These are phyloP conservation scores for Linurgus olivaceus DNA, from an alignment of 2,797 vertebrate species.

Conservation along the genomic window DNA sequence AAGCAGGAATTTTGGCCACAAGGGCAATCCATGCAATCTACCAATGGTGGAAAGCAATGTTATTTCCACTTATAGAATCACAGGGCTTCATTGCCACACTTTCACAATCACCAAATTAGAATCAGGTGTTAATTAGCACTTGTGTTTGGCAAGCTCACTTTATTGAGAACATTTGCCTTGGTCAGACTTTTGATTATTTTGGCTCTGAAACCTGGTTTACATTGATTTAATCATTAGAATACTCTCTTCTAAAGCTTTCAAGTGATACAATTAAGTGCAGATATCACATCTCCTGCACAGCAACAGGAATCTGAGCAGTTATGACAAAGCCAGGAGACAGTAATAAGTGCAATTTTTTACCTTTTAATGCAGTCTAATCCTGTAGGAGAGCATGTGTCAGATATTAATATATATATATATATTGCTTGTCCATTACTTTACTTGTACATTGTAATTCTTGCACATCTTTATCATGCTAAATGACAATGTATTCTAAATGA, in stretches of 20 bases:
- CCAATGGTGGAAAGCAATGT: background rate
- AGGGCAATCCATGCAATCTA: background rate
- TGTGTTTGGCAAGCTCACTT: slow-evolving; percentile 47
- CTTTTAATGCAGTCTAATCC: background rate
- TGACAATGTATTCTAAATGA: background rate
- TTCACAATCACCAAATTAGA: slow-evolving; percentile 61
- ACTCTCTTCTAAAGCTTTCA: slow-evolving; percentile 47
- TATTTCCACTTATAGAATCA: slow-evolving; percentile 41
- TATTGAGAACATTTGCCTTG: slow-evolving; percentile 59
- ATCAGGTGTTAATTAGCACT: slow-evolving; percentile 70
- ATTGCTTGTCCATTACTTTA: background rate
- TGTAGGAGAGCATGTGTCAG: background rate
- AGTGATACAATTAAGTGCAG: slow-evolving; percentile 54
- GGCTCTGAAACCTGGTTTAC: slow-evolving; percentile 60
- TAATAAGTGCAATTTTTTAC: background rate
- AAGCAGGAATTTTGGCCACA: background rate
- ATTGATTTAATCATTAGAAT: slow-evolving; percentile 65
- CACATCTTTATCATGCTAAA: background rate
- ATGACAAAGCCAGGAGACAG: background rate
- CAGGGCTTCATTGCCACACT: slow-evolving; percentile 16
- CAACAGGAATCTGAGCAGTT: background rate
- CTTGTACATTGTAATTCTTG: background rate
- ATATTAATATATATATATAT: background rate
- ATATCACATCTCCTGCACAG: slow-evolving; percentile 42
- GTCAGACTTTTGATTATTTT: slow-evolving; percentile 62